A percentile compares a stretch with the other conserved stretches of the same genome.
Evolutionary conservation across 2,888 invertebrate species (phyloP).

Genomic region (Epinotia brunnichana): DNA sequence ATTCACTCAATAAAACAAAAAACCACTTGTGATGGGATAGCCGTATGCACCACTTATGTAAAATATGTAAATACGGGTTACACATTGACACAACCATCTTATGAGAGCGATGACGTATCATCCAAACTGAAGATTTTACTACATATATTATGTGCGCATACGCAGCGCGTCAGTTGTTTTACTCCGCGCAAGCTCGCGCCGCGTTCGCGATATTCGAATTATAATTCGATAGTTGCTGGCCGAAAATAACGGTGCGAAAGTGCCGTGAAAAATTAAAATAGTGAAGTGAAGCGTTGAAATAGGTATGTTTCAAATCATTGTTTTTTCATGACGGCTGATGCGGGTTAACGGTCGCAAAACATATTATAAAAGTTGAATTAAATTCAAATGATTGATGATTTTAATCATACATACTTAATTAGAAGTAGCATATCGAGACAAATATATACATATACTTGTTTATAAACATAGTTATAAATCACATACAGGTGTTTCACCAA

Average conservation of each 20-base stretch:
- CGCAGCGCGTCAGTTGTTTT: slow-evolving; percentile 26
- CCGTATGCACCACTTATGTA: neutral
- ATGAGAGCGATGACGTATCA: slow-evolving; percentile 14
- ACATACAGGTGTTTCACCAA: neutral
- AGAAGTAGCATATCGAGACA: neutral
- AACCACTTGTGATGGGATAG: neutral
- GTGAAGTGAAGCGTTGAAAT: slow-evolving; percentile 13
- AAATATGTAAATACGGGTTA: neutral
- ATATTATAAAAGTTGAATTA: neutral
- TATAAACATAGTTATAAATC: neutral
- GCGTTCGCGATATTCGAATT: slow-evolving; percentile 5
- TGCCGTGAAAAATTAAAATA: slow-evolving; percentile 9
- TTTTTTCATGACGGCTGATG: neutral
- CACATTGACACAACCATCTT: slow-evolving; percentile 1
- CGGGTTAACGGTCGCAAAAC: neutral
- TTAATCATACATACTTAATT: neutral
- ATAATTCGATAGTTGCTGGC: slow-evolving; percentile 1
- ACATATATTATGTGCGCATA: slow-evolving; percentile 11
- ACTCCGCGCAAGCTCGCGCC: neutral
- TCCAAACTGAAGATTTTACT: slow-evolving; percentile 10
- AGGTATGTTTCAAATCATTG: neutral
- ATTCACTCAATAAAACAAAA: neutral
- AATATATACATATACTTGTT: too few relatives aligned
- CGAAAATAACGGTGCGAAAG: slow-evolving; percentile 21
- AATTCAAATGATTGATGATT: neutral